These are phyloP conservation scores for Andrena camellia DNA, from an alignment of 2,888 invertebrate genomes.

Conservation along the genomic window DNA sequence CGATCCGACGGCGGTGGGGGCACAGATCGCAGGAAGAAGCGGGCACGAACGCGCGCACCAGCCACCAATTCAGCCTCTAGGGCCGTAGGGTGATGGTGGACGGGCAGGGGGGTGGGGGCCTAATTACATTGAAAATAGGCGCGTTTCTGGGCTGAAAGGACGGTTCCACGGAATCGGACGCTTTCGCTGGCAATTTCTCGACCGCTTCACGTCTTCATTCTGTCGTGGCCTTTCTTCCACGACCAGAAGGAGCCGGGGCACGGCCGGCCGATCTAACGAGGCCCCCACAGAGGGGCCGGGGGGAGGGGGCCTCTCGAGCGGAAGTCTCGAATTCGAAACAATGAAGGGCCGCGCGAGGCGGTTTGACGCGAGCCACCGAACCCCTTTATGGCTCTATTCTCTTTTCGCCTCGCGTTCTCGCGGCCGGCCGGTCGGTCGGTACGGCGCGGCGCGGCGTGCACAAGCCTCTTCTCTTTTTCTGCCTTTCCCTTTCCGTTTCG, in stretches of 20 bases:
- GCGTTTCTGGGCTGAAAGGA: constrained; percentile 18
- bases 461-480: constrained; percentile 15
- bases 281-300: not conserved
- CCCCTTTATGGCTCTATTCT: constrained; percentile 82
- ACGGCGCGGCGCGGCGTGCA: constrained; percentile 2
- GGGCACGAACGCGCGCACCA: not conserved
- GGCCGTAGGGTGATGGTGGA: not conserved
- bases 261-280: constrained; percentile 4
- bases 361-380: constrained; percentile 73
- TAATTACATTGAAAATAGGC: constrained; percentile 46
- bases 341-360: constrained; percentile 75
- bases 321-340: constrained; percentile 80
- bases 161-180: constrained; percentile 25
- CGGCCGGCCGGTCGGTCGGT: not conserved
- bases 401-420: constrained; percentile 52
- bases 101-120: constrained; percentile 4
- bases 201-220: constrained; percentile 57
- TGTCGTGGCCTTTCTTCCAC: constrained; percentile 23
- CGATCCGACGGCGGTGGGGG: too few relatives aligned
- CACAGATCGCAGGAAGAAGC: not conserved
- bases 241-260: not conserved
- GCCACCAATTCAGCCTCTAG: constrained; percentile 20
- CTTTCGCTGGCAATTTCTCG: constrained; percentile 38
- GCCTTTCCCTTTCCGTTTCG: constrained; percentile 19
- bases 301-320: constrained; percentile 65